These are phyloP conservation scores for Dasypogon diadema DNA, from an alignment of 2,888 invertebrate genomes.

Conservation along the genomic window DNA sequence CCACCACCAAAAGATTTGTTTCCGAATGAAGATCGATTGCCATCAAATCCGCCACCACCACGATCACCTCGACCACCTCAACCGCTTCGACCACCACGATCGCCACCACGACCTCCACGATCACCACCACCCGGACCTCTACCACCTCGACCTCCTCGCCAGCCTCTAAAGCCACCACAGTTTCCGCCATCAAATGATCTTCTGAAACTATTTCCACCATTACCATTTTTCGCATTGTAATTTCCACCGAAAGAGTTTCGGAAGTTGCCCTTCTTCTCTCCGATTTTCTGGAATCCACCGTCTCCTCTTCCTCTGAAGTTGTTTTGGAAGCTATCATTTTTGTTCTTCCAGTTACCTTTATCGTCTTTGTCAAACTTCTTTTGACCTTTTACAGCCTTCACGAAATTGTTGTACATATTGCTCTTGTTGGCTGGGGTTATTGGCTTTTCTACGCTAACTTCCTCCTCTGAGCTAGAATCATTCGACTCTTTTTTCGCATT, in stretches of 20 bases:
- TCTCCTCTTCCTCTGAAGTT: constrained; percentile 59
- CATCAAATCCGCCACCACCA: constrained; percentile 60
- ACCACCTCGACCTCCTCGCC: constrained; percentile 59
- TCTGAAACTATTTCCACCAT: constrained; percentile 59
- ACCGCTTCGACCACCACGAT: constrained; percentile 53
- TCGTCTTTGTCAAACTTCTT: constrained; percentile 62
- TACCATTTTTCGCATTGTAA: constrained; percentile 57
- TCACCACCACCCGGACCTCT: constrained; percentile 59
- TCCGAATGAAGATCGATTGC: constrained; percentile 43
- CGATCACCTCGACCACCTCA: too few species aligned
- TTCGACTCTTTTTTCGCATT: constrained; percentile 68
- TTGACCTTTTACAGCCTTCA: constrained; percentile 71
- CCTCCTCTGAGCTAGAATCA: constrained; percentile 67
- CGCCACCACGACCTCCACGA: constrained; percentile 56
- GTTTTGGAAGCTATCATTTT: constrained; percentile 57
- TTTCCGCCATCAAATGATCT: constrained; percentile 59
- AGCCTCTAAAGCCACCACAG: constrained; percentile 15
- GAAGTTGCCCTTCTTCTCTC: constrained; percentile 58
- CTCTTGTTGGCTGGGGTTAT: neutral
- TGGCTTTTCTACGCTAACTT: constrained; percentile 58
- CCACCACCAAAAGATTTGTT: constrained; percentile 58
- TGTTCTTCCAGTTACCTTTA: constrained; percentile 60
- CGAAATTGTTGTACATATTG: constrained; percentile 76
- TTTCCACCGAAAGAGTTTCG: constrained; percentile 67
- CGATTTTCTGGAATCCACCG: constrained; percentile 65